These are phyloP conservation scores for Paralvinella palmiformis DNA, from an alignment of 1,140 invertebrate species.

Conservation along the genomic window DNA sequence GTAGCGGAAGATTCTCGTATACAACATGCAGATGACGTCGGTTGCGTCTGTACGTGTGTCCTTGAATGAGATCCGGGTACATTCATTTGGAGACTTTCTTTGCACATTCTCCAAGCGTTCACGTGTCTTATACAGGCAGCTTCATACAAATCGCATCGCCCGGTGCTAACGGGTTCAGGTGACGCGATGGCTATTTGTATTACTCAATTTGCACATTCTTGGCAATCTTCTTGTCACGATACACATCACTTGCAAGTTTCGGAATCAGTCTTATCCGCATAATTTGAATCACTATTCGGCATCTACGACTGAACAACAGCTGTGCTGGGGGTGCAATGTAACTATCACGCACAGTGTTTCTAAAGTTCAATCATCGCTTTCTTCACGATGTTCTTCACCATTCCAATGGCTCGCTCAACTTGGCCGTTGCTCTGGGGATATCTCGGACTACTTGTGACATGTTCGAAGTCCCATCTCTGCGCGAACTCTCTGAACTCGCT, in stretches of 20 bases:
- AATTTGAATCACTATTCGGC: slow-evolving; percentile 20
- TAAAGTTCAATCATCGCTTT: slow-evolving; percentile 24
- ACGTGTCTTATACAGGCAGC: too few relatives aligned
- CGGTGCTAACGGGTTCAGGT: slow-evolving; percentile 5
- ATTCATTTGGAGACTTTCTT: slow-evolving; percentile 4
- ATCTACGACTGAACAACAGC: slow-evolving; percentile 23
- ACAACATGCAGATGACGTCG: neutral
- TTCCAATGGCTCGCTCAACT: slow-evolving; percentile 28
- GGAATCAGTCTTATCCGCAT: neutral
- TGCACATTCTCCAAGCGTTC: too few relatives aligned
- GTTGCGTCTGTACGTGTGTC: too few relatives aligned
- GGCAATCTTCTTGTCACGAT: neutral
- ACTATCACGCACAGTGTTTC: slow-evolving; percentile 26
- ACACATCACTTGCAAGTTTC: neutral
- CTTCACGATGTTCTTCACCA: slow-evolving; percentile 24
- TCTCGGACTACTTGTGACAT: slow-evolving; percentile 23
- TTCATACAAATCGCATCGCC: slow-evolving; percentile 3
- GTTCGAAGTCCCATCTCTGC: slow-evolving; percentile 39
- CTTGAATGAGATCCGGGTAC: too few relatives aligned
- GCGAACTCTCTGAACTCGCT: slow-evolving; percentile 45
- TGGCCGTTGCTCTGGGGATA: slow-evolving; percentile 25
- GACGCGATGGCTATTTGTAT: neutral
- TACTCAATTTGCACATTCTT: neutral
- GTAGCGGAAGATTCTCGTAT: neutral
- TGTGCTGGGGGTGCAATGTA: slow-evolving; percentile 24